Base-by-base conservation (phyloP, 2,113 vertebrate species). In the Pimephales promelas region DNA sequence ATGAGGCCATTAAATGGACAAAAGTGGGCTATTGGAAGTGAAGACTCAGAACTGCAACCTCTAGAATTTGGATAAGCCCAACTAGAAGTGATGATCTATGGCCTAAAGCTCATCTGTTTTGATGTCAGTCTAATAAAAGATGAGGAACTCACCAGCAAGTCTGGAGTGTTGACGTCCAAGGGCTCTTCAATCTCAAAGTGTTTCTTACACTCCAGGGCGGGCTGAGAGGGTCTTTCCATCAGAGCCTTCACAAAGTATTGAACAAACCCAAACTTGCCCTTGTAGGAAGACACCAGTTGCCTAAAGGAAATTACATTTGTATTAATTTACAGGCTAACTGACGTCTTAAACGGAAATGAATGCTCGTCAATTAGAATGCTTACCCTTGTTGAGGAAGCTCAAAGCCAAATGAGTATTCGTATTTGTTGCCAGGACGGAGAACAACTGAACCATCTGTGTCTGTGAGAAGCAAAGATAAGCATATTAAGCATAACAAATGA, bases 331-430 rank as follows among this genome's bases (percentile, higher is more conserved):
- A 54, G 11, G 9, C 3, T 5, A 40, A 24, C 0, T 54, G 24
- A 54, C 16, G n/a, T n/a, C n/a, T 22, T 2, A 7, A 10, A 43
- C 16, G 9, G 14, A 61, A 61, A 61, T 10, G 1, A 56, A 70
- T 10, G 7, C 0, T 24, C 10, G 52, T 5, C 22, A n/a, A 16
- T 20, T 11, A 36, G 0, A 9, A 11, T 13, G 93, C 95, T 79
- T 89, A 97, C 96, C 96, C 96, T 61, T 87, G 88, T 71, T 95
- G 88, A 45, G 96, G 96, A 83, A 97, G 93, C 90, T 96, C 95
- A 2, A 97, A 97, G 43, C 94, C 93, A 0, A 96, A 96, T 0
- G 93, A 95, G 92, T 95, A 97, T 77, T 94, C 94, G 0, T 96
- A 96, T 0, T 81, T 93, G 84, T 95, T 96, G 1, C 95, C 95